Percentiles rank a stretch among this genome's conserved stretches.
Conservation (phyloP, 2,797 vertebrate genomes). For the Periophthalmus magnuspinnatus region DNA sequence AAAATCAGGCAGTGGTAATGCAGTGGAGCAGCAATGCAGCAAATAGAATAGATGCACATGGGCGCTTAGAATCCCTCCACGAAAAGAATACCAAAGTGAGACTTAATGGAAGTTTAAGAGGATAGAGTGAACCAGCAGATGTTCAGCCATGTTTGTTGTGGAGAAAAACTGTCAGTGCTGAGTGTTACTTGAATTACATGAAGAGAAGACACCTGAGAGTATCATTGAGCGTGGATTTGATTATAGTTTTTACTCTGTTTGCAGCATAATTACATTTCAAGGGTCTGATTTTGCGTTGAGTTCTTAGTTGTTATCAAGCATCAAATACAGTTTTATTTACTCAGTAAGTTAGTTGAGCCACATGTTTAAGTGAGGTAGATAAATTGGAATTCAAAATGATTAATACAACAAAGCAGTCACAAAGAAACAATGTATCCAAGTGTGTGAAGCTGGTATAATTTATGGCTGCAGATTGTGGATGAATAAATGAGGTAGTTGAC, state of each 20-base stretch:
- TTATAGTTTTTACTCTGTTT: not conserved
- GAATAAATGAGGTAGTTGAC: conserved; percentile 57
- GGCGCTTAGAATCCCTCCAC: not conserved
- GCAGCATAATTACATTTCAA: conserved; percentile 1
- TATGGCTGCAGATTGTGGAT: conserved; percentile 40
- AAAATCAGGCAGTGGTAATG: not conserved
- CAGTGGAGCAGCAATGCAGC: conserved; percentile 4
- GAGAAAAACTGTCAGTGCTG: not conserved
- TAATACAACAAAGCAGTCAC: not conserved
- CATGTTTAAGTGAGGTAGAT: not conserved
- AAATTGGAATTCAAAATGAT: not conserved
- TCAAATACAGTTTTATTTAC: not conserved
- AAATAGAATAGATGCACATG: not conserved
- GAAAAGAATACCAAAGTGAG: conserved; percentile 4
- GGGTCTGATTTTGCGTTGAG: not conserved
- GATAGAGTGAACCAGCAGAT: conserved; percentile 1
- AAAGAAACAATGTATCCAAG: not conserved
- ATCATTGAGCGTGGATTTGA: not conserved
- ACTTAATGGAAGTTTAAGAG: conserved; percentile 1
- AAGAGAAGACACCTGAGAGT: conserved; percentile 10
- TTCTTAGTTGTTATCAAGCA: not conserved
- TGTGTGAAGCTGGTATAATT: conserved; percentile 20
- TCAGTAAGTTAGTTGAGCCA: not conserved
- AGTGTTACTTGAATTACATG: conserved; percentile 10
- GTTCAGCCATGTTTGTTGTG: conserved; percentile 2